A percentile compares a stretch with the other conserved stretches of the same genome.
Conservation (phyloP, 2,113 vertebrate species). For the Excalfactoria chinensis region DNA sequence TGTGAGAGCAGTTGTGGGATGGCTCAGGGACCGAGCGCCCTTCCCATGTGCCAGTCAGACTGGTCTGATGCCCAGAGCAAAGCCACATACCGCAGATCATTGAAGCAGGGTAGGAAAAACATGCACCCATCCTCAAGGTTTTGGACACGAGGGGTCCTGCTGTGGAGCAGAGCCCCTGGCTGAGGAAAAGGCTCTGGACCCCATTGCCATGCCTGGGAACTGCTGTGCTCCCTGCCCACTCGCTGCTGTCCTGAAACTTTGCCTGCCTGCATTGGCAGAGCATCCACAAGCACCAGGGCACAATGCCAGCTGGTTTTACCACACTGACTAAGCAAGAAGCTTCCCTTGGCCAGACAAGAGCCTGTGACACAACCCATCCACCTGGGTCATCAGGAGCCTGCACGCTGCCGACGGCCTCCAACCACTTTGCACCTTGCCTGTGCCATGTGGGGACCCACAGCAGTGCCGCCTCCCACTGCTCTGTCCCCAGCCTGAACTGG, state of each 20-base stretch:
- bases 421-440: background rate
- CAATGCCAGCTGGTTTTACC: background rate
- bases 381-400: background rate
- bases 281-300: background rate
- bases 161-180: background rate
- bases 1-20: background rate
- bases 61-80: background rate
- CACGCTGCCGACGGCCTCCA: background rate
- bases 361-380: background rate
- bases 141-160: fast-evolving
- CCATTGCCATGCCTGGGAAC: background rate
- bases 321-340: slow-evolving; percentile 2
- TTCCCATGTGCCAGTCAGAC: fast-evolving
- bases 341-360: fast-evolving
- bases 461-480: background rate
- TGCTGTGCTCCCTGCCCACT: fast-evolving
- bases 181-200: background rate
- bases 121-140: background rate
- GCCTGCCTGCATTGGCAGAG: background rate
- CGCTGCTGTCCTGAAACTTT: fast-evolving
- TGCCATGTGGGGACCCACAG: background rate
- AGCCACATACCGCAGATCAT: background rate
- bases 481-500: background rate
- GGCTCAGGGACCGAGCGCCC: background rate
- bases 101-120: background rate